phyloP scores from a whole-genome alignment of 2,797 vertebrate genomes.

The Rhynchonycteris naso region DNA sequence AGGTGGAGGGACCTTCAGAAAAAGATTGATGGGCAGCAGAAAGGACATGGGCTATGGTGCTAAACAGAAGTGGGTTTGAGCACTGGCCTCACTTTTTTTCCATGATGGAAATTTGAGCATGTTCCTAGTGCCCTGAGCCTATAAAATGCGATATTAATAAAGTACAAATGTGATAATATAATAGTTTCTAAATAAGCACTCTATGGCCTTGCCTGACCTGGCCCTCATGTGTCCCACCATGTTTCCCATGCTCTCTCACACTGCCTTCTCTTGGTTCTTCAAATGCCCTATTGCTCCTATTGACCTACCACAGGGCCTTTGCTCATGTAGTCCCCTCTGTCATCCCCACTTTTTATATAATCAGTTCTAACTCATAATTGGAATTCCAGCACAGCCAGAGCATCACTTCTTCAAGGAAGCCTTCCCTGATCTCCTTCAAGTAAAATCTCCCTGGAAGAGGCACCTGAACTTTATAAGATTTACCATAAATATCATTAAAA shows the following conservation, averaged over 20 bases:
- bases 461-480: neutral
- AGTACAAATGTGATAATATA: neutral
- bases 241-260: neutral
- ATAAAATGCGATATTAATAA: neutral
- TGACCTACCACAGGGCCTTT: neutral
- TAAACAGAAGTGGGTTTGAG: neutral
- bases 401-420: neutral
- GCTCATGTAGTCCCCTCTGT: neutral
- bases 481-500: neutral
- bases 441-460: neutral
- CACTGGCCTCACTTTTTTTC: neutral
- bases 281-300: neutral
- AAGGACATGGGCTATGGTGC: neutral
- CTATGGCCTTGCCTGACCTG: neutral
- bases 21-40: neutral
- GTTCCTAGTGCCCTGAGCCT: neutral
- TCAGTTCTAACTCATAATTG: neutral
- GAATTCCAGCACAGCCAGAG: neutral
- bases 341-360: neutral
- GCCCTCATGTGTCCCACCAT: neutral
- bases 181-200: neutral
- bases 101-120: neutral
- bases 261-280: neutral
- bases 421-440: neutral
- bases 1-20: neutral